These are phyloP conservation scores for Spatulosminthurus flaviceps DNA, from an alignment of 2,888 invertebrate species.

Conservation along the genomic window DNA sequence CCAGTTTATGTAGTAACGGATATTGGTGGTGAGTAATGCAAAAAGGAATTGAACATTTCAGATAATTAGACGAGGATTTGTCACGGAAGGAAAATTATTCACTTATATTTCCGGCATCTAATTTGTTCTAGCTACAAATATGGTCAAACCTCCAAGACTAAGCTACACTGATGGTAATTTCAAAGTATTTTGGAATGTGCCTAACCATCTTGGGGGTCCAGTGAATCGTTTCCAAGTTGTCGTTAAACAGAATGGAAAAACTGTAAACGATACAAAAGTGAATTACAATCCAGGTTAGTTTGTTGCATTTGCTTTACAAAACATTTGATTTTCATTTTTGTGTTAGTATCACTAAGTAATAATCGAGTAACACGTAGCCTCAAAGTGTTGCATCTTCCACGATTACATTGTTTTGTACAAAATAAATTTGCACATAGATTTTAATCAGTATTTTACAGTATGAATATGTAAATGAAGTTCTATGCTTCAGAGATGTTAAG, in stretches of 20 bases:
- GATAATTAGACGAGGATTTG: too few relatives aligned
- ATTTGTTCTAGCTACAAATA: constrained; percentile 50
- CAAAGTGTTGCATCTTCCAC: too few relatives aligned
- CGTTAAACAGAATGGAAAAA: constrained; percentile 64
- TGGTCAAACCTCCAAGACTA: constrained; percentile 49
- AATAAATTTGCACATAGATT: too few relatives aligned
- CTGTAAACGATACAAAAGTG: constrained; percentile 28
- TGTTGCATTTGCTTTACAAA: background rate
- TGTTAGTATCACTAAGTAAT: too few relatives aligned
- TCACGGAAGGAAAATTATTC: too few relatives aligned
- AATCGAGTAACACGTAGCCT: too few relatives aligned
- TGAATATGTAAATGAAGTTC: too few relatives aligned
- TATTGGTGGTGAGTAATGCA: constrained; percentile 71
- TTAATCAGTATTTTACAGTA: too few relatives aligned
- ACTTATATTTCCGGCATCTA: too few relatives aligned
- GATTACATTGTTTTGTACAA: too few relatives aligned
- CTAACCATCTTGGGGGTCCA: constrained; percentile 70
- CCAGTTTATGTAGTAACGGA: constrained; percentile 71
- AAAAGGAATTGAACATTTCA: background rate
- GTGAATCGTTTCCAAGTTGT: constrained; percentile 72
- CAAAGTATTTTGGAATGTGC: constrained; percentile 68
- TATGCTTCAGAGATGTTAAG: too few relatives aligned
- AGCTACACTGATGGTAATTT: constrained; percentile 43
- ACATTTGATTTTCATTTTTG: too few relatives aligned
- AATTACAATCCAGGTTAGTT: constrained; percentile 35